Conservation (phyloP, 2,797 vertebrate genomes). For the Premnoplex brunnescens region DNA sequence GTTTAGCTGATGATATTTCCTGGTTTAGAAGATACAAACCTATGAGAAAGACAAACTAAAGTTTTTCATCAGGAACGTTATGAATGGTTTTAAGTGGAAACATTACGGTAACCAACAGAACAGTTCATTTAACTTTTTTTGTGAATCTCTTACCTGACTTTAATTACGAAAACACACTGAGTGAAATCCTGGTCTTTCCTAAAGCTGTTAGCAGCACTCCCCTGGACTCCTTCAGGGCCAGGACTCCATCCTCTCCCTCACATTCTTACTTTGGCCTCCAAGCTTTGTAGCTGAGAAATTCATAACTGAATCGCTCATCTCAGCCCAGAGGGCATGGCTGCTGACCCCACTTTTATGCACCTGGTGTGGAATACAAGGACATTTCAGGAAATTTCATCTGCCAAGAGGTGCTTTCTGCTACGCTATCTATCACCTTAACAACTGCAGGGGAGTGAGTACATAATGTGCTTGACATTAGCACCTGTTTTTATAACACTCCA, state of each 20-base stretch:
- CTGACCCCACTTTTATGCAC: neutral
- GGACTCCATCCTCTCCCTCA: neutral
- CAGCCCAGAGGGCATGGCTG: constrained; percentile 10
- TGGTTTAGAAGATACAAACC: neutral
- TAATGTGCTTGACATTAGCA: constrained; percentile 57
- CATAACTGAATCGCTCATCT: neutral
- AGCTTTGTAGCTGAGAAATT: constrained; percentile 7
- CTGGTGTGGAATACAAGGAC: neutral
- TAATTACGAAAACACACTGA: neutral
- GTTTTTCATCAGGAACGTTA: neutral
- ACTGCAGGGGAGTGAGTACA: constrained; percentile 2
- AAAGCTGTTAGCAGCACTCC: neutral
- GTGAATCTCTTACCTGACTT: neutral
- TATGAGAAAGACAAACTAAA: neutral
- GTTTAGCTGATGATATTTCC: neutral
- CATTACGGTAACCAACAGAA: neutral
- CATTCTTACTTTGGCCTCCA: neutral
- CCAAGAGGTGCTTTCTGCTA: neutral
- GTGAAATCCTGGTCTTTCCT: neutral
- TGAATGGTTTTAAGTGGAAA: neutral
- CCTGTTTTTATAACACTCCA: constrained; percentile 43
- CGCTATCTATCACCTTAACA: constrained; percentile 55
- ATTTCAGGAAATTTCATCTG: constrained; percentile 52
- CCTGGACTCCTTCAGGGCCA: neutral
- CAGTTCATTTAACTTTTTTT: neutral